phyloP scores from a whole-genome alignment of 2,797 vertebrate genomes.

The Phyllotis vaccarum region DNA sequence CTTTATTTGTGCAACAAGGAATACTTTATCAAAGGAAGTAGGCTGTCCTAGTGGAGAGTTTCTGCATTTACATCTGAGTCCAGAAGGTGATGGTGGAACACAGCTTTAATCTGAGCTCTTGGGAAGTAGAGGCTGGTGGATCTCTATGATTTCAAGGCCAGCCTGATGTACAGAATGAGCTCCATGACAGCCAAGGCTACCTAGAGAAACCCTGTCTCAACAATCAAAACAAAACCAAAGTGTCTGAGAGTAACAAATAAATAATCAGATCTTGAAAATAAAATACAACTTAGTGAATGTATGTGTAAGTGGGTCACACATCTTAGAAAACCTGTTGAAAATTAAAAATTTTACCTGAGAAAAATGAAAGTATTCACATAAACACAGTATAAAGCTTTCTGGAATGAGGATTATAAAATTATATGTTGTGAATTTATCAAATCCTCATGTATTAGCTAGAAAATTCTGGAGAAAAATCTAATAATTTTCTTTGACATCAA shows the following conservation, averaged over 20 bases:
- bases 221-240: neutral
- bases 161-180: too few relatives aligned
- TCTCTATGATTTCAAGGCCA: too few relatives aligned
- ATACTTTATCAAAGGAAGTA: neutral
- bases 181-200: too few relatives aligned
- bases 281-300: neutral
- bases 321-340: slow-evolving; percentile 6
- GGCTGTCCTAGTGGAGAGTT: neutral
- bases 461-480: neutral
- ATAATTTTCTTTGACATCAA: slow-evolving; percentile 34
- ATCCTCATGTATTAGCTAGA: neutral
- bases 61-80: neutral
- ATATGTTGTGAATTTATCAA: neutral
- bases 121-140: too few relatives aligned
- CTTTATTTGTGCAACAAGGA: too few relatives aligned
- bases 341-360: neutral
- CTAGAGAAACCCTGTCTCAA: too few relatives aligned
- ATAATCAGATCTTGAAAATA: neutral
- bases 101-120: too few relatives aligned
- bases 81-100: too few relatives aligned
- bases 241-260: neutral
- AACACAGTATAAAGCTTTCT: neutral
- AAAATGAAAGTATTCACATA: neutral
- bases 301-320: neutral
- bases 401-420: neutral